Evolutionary conservation across 2,888 invertebrate species (phyloP).

Genomic region (Glaucopsyche alexis): DNA sequence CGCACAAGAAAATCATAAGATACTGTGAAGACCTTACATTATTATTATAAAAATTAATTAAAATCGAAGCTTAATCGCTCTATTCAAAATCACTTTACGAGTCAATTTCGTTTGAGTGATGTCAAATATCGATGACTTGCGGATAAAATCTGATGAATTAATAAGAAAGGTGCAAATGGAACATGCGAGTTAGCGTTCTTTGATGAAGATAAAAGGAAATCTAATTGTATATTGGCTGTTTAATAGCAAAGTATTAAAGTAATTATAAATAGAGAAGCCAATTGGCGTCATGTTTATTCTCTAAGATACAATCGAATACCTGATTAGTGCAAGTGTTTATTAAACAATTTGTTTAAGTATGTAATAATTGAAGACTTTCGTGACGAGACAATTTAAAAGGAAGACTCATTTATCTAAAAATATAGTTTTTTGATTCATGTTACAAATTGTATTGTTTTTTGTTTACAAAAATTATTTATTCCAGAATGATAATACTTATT

Average conservation of each 20-base stretch:
- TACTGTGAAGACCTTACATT: constrained; percentile 17
- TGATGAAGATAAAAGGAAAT: constrained; percentile 47
- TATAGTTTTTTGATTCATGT: too few species aligned
- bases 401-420: too few species aligned
- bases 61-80: constrained; percentile 30
- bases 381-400: not conserved
- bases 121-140: constrained; percentile 40
- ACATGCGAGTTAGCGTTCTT: constrained; percentile 42
- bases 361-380: constrained; percentile 21
- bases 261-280: constrained; percentile 48
- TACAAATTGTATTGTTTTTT: not conserved
- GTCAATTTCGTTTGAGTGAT: constrained; percentile 36
- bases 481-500: too few species aligned
- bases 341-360: constrained; percentile 19
- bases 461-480: too few species aligned
- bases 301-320: constrained; percentile 37
- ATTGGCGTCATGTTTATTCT: constrained; percentile 50
- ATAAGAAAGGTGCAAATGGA: constrained; percentile 42
- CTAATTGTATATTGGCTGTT: constrained; percentile 51
- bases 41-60: constrained; percentile 26
- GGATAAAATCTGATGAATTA: constrained; percentile 44
- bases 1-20: constrained; percentile 23
- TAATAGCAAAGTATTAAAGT: constrained; percentile 32
- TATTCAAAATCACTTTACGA: constrained; percentile 38
- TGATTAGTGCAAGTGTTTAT: constrained; percentile 29